Base-by-base conservation (phyloP, 2,888 invertebrate genomes). In the Torymus tubicola region DNA sequence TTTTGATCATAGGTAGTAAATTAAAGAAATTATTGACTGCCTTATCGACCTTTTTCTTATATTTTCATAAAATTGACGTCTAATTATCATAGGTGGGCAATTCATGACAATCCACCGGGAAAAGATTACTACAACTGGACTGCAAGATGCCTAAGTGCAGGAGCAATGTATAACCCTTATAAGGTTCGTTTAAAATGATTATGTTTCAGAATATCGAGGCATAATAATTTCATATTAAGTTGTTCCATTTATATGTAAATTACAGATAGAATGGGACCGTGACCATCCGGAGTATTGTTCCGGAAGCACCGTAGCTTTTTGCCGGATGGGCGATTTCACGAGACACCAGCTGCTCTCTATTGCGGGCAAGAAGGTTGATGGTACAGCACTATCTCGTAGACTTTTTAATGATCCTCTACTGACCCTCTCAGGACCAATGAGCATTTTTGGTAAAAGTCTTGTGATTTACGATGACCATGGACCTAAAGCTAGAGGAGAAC, bases 61-160 rank as follows among this genome's bases (percentile, higher is more conserved):
- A 31, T 57, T 42, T 3, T 12, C 18, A 18, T 31, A 57, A 31
- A n/a, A n/a, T 57, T 18, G 2, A n/a, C 4, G 5, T 50, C 5
- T 16, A 0, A 50, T 14, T 24, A 0, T 52, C 52, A 14, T 10
- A 91, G 96, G 83, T 98, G 98, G 97, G 95, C 95, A 13, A 92
- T 98, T 18, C 96, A 97, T 89, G 94, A 94, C 78, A 91, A 93
- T 83, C 93, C 96, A 0, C 96, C 97, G 0, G 97, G 96, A 18
- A 94, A 93, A 81, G 98, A 98, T 91, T 98, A 95, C 91, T 97
- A 97, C 90, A 96, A 97, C 91, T 98, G 97, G 98, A 95, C 95
- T 50, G 94, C 93, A 63, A 92, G 98, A 57, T 97, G 98, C 88
- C 91, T 96, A 12, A 96, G 96, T 84, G 93, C 96, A 0, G 97